These are phyloP conservation scores for Baronia brevicornis DNA, from an alignment of 2,888 invertebrate genomes.

Conservation along the genomic window DNA sequence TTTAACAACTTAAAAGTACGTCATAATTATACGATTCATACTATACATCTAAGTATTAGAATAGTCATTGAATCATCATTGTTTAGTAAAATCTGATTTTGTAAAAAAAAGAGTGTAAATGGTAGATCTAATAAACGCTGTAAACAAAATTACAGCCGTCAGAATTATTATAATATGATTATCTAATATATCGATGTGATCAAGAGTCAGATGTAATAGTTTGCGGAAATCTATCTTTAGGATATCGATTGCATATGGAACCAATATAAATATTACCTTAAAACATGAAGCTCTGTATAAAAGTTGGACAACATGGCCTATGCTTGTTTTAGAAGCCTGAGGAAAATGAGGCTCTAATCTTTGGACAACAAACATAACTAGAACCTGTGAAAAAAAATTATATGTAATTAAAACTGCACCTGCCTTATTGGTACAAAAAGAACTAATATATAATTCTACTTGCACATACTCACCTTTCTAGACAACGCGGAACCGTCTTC, in stretches of 20 bases:
- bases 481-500: slow-evolving; percentile 97
- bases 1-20: neutral
- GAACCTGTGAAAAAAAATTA: slow-evolving; percentile 55
- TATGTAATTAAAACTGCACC: slow-evolving; percentile 1
- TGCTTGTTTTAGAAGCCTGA: slow-evolving; percentile 98
- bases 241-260: too few relatives aligned
- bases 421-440: neutral
- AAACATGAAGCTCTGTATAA: slow-evolving; percentile 98
- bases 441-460: neutral
- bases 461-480: slow-evolving; percentile 78
- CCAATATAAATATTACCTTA: too few relatives aligned
- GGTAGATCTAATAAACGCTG: too few relatives aligned
- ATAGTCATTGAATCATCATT: neutral
- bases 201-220: too few relatives aligned
- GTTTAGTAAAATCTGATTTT: neutral
- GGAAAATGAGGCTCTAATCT: slow-evolving; percentile 95
- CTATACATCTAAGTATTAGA: neutral
- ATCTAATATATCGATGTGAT: too few relatives aligned
- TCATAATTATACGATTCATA: neutral
- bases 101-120: too few relatives aligned
- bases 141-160: neutral
- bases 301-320: slow-evolving; percentile 98
- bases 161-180: neutral
- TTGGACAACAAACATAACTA: slow-evolving; percentile 99
- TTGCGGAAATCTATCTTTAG: too few relatives aligned